A percentile compares a stretch with the other conserved stretches of the same genome.
phyloP scores from a whole-genome alignment of 2,888 invertebrate genomes.

The Deroplatys truncata region DNA sequence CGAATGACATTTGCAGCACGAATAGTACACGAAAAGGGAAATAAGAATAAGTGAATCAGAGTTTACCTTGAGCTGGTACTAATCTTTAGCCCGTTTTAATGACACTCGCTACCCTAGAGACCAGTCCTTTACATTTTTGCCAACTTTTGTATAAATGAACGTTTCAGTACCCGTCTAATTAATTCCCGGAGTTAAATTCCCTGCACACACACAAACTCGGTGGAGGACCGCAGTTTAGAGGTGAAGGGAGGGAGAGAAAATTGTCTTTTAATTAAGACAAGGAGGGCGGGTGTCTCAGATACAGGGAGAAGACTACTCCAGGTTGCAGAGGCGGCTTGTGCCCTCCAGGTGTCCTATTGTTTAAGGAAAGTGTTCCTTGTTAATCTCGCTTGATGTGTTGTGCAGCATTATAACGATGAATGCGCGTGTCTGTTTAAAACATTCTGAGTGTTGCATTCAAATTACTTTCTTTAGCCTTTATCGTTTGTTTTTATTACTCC shows the following conservation, averaged over 20 bases:
- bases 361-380: too few species aligned
- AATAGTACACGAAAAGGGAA: not conserved
- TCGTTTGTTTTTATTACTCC: too few species aligned
- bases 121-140: not conserved
- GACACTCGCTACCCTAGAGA: not conserved
- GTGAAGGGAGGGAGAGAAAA: conserved; percentile 13
- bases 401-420: too few species aligned
- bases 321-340: not conserved
- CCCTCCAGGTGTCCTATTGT: not conserved
- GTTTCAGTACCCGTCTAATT: not conserved
- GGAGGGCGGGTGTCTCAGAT: conserved; percentile 7
- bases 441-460: too few species aligned
- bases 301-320: not conserved
- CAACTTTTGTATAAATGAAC: not conserved
- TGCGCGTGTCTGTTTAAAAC: too few species aligned
- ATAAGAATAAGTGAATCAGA: not conserved
- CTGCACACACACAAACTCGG: not conserved
- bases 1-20: not conserved
- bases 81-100: not conserved
- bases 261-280: conserved; percentile 31
- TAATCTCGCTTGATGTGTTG: too few species aligned
- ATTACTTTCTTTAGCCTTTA: too few species aligned
- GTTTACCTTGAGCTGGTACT: not conserved
- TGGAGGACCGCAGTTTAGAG: not conserved
- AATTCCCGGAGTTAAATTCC: not conserved